These are phyloP conservation scores for Poeciliopsis infans DNA, from an alignment of 2,797 vertebrate species.

Conservation along the genomic window DNA sequence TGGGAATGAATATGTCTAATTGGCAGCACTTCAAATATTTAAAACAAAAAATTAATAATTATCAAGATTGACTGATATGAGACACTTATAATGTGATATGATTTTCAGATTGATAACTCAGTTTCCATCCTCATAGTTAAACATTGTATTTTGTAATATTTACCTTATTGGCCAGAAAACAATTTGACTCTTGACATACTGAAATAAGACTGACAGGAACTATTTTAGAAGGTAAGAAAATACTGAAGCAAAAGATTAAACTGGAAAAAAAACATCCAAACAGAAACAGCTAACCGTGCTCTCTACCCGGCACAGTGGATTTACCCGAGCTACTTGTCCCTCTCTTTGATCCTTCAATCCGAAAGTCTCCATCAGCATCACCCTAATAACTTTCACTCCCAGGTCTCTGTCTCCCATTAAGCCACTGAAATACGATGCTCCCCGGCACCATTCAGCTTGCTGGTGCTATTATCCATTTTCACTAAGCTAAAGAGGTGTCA, in stretches of 20 bases:
- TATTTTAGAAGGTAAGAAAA: conserved; percentile 36
- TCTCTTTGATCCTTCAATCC: conserved; percentile 55
- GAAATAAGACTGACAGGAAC: neutral
- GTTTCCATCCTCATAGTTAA: neutral
- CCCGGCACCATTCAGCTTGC: conserved; percentile 16
- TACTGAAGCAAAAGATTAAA: conserved; percentile 34
- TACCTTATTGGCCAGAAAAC: neutral
- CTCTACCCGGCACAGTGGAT: conserved; percentile 38
- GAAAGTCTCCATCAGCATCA: conserved; percentile 41
- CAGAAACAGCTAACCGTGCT: conserved; percentile 19
- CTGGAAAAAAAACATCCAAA: conserved; percentile 2
- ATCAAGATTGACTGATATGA: no score
- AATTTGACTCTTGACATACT: neutral
- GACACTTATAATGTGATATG: no score
- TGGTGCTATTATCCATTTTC: conserved; percentile 27
- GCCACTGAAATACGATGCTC: conserved; percentile 31
- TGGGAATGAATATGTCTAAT: no score
- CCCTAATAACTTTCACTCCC: conserved; percentile 45
- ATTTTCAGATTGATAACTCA: neutral
- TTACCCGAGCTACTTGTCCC: conserved; percentile 48
- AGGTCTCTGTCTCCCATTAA: conserved; percentile 25
- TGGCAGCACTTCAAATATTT: no score
- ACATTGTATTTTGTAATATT: neutral
- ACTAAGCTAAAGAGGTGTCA: conserved; percentile 24
- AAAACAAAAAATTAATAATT: no score